Conservation (phyloP, 2,797 vertebrate species). For the Halcyon leucocephala region DNA sequence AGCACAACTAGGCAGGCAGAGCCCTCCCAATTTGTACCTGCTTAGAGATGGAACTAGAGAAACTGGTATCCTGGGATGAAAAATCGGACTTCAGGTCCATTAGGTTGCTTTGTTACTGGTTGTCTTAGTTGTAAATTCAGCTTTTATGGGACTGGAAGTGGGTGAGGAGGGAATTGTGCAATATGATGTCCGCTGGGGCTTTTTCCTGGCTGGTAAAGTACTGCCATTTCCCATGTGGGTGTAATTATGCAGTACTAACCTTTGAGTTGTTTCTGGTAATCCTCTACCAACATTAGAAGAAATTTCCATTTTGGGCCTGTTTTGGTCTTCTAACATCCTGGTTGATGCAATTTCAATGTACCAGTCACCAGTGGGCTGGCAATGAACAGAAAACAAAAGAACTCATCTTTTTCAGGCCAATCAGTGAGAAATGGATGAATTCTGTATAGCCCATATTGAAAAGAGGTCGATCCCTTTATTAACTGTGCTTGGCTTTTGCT, state of each 20-base stretch:
- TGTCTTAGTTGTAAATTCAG: neutral
- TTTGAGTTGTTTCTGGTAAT: neutral
- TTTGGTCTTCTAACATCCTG: neutral
- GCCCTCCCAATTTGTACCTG: fast-evolving
- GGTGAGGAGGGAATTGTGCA: neutral
- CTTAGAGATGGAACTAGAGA: neutral
- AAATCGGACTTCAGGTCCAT: neutral
- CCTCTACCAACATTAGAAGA: neutral
- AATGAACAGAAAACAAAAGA: neutral
- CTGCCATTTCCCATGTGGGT: neutral
- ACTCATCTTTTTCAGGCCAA: neutral
- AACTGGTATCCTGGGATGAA: neutral
- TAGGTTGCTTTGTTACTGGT: neutral
- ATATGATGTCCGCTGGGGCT: neutral
- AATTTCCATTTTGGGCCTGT: neutral
- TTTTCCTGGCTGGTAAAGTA: neutral
- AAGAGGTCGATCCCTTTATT: neutral
- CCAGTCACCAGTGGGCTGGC: neutral
- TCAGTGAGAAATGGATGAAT: neutral
- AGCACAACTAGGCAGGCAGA: neutral
- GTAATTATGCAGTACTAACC: neutral
- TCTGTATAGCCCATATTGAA: neutral
- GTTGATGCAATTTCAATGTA: neutral
- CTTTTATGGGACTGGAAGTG: neutral
- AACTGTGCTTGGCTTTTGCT: neutral